Evolutionary conservation across 1,140 invertebrate species (phyloP).

Genomic region (Drosophila guanche): DNA sequence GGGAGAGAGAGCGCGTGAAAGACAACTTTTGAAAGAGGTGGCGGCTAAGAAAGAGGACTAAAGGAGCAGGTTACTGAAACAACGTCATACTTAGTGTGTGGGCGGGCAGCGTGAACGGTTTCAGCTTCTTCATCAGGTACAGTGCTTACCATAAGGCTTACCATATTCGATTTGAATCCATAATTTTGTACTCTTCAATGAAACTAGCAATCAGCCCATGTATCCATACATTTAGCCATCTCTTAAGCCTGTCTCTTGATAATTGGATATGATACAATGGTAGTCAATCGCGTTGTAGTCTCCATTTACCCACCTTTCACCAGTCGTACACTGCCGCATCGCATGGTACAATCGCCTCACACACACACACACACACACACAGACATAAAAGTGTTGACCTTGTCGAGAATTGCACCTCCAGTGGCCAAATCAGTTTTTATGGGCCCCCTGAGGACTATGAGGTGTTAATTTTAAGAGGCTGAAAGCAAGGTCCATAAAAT

Average conservation of each 20-base stretch:
- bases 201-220: too few species aligned
- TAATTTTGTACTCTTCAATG: too few species aligned
- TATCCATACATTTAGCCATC: not conserved
- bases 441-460: constrained; percentile 33
- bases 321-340: not conserved
- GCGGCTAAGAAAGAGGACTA: not conserved
- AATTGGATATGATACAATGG: not conserved
- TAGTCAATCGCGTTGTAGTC: constrained; percentile 16
- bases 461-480: constrained; percentile 47
- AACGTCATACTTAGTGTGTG: constrained; percentile 25
- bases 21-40: not conserved
- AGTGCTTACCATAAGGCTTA: constrained; percentile 13
- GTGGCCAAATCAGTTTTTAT: constrained; percentile 63
- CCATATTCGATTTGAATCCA: not conserved
- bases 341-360: constrained; percentile 32
- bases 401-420: constrained; percentile 50
- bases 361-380: not conserved
- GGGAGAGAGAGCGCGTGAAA: not conserved
- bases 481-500: constrained; percentile 19
- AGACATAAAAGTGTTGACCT: constrained; percentile 11
- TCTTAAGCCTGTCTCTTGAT: not conserved
- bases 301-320: constrained; percentile 14
- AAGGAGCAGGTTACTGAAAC: constrained; percentile 6
- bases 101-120: constrained; percentile 13
- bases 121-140: constrained; percentile 10